These are phyloP conservation scores for Marcusenius ussheri DNA, from an alignment of 2,113 vertebrate genomes.

Conservation along the genomic window DNA sequence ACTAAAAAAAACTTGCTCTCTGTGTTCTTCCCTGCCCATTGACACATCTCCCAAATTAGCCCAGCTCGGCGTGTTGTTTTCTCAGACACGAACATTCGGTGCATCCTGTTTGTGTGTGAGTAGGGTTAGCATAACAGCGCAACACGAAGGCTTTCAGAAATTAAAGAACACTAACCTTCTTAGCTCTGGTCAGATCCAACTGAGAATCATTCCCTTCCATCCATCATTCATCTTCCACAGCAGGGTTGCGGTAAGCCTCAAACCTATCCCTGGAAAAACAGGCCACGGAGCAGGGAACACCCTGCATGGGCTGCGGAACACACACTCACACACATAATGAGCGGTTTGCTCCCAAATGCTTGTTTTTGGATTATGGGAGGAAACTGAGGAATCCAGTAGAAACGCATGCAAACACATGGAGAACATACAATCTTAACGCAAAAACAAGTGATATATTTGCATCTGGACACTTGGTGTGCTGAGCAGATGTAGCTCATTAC, in stretches of 20 bases:
- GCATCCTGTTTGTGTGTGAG: not conserved
- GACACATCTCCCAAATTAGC: not conserved
- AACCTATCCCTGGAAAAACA: not conserved
- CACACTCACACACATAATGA: not conserved
- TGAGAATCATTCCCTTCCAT: not conserved
- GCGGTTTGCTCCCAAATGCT: not conserved
- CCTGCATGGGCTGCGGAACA: not conserved
- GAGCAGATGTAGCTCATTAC: not conserved
- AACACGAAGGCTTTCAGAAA: not conserved
- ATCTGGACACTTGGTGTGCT: not conserved
- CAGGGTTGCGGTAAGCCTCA: not conserved
- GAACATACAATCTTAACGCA: not conserved
- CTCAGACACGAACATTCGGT: not conserved
- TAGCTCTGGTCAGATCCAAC: not conserved
- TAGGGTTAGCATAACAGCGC: not conserved
- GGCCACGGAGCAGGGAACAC: not conserved
- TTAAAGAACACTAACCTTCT: not conserved
- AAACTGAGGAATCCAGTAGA: not conserved
- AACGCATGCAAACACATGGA: not conserved
- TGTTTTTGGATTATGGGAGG: not conserved
- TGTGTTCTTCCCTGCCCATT: not conserved
- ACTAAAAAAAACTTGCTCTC: not conserved
- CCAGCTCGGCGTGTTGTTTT: not conserved
- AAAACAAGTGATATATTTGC: not conserved
- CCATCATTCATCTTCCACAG: not conserved